These are phyloP conservation scores for Xiphorhynchus elegans DNA, from an alignment of 2,113 vertebrate genomes.

Conservation along the genomic window DNA sequence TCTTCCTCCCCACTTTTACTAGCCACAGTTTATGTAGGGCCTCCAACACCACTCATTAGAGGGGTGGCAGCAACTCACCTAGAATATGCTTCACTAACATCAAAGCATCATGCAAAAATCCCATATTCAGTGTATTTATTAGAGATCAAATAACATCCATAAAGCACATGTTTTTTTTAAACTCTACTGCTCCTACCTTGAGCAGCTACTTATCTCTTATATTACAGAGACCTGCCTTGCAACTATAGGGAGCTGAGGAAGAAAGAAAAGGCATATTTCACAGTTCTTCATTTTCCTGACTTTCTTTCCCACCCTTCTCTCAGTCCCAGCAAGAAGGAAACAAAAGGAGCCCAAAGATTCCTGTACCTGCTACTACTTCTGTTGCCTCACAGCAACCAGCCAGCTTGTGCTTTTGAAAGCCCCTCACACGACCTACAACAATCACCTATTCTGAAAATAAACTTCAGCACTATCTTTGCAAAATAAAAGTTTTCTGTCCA, in stretches of 20 bases:
- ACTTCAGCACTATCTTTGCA: background rate
- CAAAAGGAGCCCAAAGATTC: background rate
- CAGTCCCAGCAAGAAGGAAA: background rate
- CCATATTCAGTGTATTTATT: conserved; percentile 28
- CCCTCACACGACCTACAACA: background rate
- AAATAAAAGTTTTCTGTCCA: background rate
- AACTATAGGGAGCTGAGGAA: background rate
- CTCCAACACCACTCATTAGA: conserved; percentile 40
- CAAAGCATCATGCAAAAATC: conserved; percentile 36
- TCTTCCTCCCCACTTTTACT: background rate
- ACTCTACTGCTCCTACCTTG: background rate
- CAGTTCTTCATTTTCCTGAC: background rate
- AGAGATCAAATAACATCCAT: conserved; percentile 44
- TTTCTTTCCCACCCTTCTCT: background rate
- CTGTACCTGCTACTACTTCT: background rate
- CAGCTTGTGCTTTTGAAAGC: background rate
- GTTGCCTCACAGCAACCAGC: background rate
- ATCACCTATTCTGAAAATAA: background rate
- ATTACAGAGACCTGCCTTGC: background rate
- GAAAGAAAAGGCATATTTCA: background rate
- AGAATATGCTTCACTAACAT: conserved; percentile 2
- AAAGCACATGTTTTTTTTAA: background rate
- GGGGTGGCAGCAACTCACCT: conserved; percentile 3
- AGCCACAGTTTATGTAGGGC: background rate
- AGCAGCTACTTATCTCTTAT: background rate